Conservation (phyloP, 2,113 vertebrate genomes). For the Porphyrio hochstetteri region DNA sequence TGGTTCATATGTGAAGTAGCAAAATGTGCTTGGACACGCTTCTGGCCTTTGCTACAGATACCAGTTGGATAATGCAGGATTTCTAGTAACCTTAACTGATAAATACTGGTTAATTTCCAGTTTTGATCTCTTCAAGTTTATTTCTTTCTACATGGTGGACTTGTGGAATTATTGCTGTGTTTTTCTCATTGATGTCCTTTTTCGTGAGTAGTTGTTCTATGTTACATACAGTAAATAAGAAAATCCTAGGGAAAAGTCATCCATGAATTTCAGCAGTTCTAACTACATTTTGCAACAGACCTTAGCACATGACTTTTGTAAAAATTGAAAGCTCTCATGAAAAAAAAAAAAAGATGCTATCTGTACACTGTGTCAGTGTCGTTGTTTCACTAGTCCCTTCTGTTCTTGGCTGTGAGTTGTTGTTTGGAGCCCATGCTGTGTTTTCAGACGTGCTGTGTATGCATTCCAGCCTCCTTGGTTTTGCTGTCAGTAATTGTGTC, state of each 20-base stretch:
- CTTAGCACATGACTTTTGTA: background rate
- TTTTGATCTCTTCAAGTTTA: background rate
- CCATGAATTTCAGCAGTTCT: background rate
- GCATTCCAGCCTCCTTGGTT: background rate
- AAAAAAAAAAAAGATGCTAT: background rate
- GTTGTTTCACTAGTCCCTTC: background rate
- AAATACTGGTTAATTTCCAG: background rate
- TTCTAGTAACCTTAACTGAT: background rate
- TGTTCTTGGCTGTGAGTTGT: background rate
- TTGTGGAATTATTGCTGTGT: background rate
- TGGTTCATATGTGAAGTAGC: background rate
- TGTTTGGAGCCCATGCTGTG: background rate
- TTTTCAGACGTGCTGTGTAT: background rate
- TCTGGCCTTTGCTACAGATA: background rate
- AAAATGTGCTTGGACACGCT: background rate
- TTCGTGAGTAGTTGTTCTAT: background rate
- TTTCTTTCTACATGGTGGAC: background rate
- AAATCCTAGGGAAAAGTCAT: background rate
- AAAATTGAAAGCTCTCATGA: background rate
- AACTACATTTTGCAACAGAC: background rate
- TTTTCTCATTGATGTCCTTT: background rate
- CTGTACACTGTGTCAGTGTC: accelerated
- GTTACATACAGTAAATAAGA: background rate
- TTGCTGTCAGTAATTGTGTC: background rate
- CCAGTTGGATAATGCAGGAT: background rate